phyloP scores from a whole-genome alignment of 2,888 invertebrate species.

The Ceraclea dissimilis region DNA sequence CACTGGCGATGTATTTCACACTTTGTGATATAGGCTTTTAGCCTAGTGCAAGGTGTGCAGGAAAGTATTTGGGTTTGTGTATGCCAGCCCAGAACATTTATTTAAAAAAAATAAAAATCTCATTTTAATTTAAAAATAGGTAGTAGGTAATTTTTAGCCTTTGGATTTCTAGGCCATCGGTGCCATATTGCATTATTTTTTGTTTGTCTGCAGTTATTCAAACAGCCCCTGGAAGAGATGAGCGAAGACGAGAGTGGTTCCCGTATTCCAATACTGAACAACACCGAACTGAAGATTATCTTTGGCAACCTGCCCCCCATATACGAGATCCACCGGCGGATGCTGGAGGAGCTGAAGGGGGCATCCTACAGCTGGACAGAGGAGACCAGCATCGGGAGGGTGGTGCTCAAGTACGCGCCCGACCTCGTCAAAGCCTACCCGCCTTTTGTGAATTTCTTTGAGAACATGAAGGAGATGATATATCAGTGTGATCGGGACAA shows the following conservation, averaged over 20 bases:
- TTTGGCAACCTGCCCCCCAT: slow-evolving; percentile 94
- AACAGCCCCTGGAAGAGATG: slow-evolving; percentile 84
- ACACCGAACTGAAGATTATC: slow-evolving; percentile 88
- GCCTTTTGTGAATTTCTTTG: slow-evolving; percentile 97
- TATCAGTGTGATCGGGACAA: slow-evolving; percentile 84
- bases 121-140: too few relatives aligned
- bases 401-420: slow-evolving; percentile 80
- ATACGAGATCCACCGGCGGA: slow-evolving; percentile 79
- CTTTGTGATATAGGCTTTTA: too few relatives aligned
- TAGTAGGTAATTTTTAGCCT: too few relatives aligned
- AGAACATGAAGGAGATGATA: slow-evolving; percentile 92
- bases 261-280: slow-evolving; percentile 67
- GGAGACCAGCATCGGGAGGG: slow-evolving; percentile 77
- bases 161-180: too few relatives aligned
- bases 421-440: slow-evolving; percentile 92
- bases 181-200: too few relatives aligned
- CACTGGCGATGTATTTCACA: too few relatives aligned
- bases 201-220: slow-evolving; percentile 71
- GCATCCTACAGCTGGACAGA: slow-evolving; percentile 79
- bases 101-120: too few relatives aligned
- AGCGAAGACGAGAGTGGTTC: slow-evolving; percentile 63
- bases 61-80: too few relatives aligned
- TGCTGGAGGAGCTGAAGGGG: slow-evolving; percentile 59
- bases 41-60: too few relatives aligned
- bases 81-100: too few relatives aligned